phyloP scores from a whole-genome alignment of 1,140 invertebrate species.

The Drosophila mayri region DNA sequence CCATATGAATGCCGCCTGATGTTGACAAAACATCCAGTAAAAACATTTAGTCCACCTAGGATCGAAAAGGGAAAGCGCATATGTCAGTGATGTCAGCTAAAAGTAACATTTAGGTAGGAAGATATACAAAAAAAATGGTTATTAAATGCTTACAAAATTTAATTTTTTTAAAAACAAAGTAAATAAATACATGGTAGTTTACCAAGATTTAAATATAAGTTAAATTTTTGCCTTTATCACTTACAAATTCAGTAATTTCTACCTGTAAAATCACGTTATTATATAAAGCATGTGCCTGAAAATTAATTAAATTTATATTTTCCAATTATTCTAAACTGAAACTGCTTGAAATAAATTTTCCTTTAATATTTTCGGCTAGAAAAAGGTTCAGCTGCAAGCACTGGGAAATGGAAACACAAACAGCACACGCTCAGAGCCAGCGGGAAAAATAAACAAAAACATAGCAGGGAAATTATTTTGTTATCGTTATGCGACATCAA shows the following conservation, averaged over 20 bases:
- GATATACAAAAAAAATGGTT: neutral
- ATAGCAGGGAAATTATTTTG: conserved; percentile 66
- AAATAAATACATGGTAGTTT: neutral
- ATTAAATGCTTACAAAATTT: neutral
- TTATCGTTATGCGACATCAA: conserved; percentile 61
- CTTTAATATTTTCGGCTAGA: neutral
- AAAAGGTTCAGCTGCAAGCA: neutral
- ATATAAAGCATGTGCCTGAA: neutral
- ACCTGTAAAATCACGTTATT: too few relatives aligned
- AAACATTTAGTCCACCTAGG: conserved; percentile 57
- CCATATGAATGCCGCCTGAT: conserved; percentile 47
- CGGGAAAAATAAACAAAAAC: conserved; percentile 66
- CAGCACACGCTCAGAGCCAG: conserved; percentile 34
- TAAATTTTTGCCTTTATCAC: neutral
- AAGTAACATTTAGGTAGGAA: neutral
- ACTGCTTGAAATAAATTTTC: too few relatives aligned
- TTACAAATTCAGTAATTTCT: neutral
- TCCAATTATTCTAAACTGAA: neutral
- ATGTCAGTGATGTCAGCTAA: neutral
- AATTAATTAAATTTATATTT: neutral
- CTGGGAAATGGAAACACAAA: conserved; percentile 27
- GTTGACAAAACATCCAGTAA: conserved; percentile 67
- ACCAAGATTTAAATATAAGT: neutral
- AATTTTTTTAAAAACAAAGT: neutral
- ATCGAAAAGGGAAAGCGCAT: conserved; percentile 14